Evolutionary conservation across 2,888 invertebrate species (phyloP), one percentile per base, ranked within the genome.

Genomic region (Noctua comes): DNA sequence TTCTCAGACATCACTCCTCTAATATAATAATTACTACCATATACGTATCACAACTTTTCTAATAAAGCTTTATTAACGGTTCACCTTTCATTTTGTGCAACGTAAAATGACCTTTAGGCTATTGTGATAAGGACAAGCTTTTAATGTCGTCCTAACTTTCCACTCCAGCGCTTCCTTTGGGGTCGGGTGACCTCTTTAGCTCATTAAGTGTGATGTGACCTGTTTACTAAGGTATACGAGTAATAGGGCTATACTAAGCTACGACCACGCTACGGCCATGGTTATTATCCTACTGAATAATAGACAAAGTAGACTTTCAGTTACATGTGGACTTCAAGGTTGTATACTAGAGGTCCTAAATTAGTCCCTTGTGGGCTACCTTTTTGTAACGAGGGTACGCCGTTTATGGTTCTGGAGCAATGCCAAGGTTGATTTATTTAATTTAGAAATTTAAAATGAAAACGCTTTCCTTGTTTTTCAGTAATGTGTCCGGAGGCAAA

Each of bases 1-100:
- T 66, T 36, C 76, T 62, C 76, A 74, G 83, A 87, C 70, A 82
- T 86, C 74, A 66, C 62, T 51, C 57, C 4, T 4, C 21, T 74
- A 73, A 66, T 48, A 76, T 70, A 76, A 76, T 70, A 70, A 72
- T 59, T 40, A 76, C 59, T 68, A 73, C 73, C 62, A 69, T 83
- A 79, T 24, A 87, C 86, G 77, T 85, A 86, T 86, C 86, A 85
- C 83, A 92, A 91, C 91, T 91, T 91, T 88, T 76, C 82, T 87
- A 90, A 89, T 91, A 87, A 83, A 88, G 84, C 83, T 86, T 86
- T 78, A 68, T 77, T 72, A 82, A 66, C 68, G 43, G 64, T 76
- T 68, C 82, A 77, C 65, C 62, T 72, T 75, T 75, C 76, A 64
- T 76, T 54, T 40, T 6, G n/a, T n/a, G 16, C 74, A 83, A 80